Percentiles rank a stretch among this genome's conserved stretches.
These are phyloP conservation scores for Gryllus longicercus DNA, from an alignment of 2,888 invertebrate genomes.

Conservation along the genomic window DNA sequence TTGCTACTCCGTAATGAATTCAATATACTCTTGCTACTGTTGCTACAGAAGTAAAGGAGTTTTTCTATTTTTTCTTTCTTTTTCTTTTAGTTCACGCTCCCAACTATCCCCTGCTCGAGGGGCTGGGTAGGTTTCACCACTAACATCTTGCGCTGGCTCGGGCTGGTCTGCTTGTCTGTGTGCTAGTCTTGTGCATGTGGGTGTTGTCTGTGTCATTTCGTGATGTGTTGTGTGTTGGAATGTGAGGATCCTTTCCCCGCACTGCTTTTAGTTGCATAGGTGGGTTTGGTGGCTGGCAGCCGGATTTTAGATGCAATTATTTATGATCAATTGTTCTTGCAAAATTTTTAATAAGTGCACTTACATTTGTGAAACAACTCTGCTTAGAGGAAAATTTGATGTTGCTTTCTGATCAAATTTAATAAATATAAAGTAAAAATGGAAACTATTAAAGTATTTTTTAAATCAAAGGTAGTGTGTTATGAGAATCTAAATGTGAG, in stretches of 20 bases:
- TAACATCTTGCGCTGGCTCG: conserved; percentile 24
- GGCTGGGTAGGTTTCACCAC: conserved; percentile 53
- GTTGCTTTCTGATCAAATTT: too few relatives aligned
- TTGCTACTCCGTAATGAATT: too few relatives aligned
- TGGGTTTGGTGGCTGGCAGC: neutral
- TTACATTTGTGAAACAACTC: too few relatives aligned
- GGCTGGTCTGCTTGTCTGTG: conserved; percentile 27
- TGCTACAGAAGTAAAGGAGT: conserved; percentile 12
- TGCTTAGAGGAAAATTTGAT: too few relatives aligned
- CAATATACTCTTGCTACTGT: too few relatives aligned
- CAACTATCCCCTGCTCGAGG: conserved; percentile 60
- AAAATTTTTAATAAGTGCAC: too few relatives aligned
- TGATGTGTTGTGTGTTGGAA: neutral
- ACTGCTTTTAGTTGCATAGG: neutral
- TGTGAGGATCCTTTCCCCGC: neutral
- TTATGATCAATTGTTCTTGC: too few relatives aligned
- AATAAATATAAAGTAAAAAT: too few relatives aligned
- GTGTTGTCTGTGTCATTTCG: neutral
- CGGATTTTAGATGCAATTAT: too few relatives aligned
- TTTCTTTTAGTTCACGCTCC: conserved; percentile 56
- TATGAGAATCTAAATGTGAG: too few relatives aligned
- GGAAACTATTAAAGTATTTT: too few relatives aligned
- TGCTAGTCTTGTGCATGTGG: conserved; percentile 2
- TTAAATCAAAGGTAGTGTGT: too few relatives aligned
- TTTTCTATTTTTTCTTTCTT: conserved; percentile 26